These are phyloP conservation scores for Leucozona laternaria DNA, from an alignment of 2,888 invertebrate genomes.

Conservation along the genomic window DNA sequence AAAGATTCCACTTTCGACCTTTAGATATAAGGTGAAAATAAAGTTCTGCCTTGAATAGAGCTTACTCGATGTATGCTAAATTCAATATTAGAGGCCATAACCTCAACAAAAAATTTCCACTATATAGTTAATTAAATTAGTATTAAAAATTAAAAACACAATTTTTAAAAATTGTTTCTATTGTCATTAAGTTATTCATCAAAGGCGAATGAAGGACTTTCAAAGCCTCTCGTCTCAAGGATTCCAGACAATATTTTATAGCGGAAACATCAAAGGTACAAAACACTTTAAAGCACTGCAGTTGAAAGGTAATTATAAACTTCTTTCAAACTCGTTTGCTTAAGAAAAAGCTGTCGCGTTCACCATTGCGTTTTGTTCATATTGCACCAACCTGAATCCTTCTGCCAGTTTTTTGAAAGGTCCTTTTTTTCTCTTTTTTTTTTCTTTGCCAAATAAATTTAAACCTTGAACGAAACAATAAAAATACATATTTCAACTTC, in stretches of 20 bases:
- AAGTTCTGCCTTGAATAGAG: too few species aligned
- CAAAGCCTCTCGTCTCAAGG: background rate
- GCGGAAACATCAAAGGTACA: constrained; percentile 9
- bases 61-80: too few species aligned
- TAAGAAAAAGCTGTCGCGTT: constrained; percentile 5
- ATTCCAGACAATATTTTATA: background rate
- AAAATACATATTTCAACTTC: background rate
- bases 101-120: too few species aligned
- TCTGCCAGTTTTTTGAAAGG: constrained; percentile 1
- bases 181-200: background rate
- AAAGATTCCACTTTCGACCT: too few species aligned
- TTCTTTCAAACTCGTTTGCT: constrained; percentile 18
- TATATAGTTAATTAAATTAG: too few species aligned
- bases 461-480: background rate
- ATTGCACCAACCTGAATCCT: background rate
- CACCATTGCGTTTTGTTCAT: background rate
- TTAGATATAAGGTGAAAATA: too few species aligned
- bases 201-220: background rate
- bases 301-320: constrained; percentile 28
- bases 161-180: background rate
- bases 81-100: too few species aligned
- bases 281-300: constrained; percentile 13
- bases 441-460: background rate
- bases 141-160: too few species aligned
- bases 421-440: background rate